Evolutionary conservation across 2,113 vertebrate species (phyloP).

Genomic region (Phoenicopterus ruber): DNA sequence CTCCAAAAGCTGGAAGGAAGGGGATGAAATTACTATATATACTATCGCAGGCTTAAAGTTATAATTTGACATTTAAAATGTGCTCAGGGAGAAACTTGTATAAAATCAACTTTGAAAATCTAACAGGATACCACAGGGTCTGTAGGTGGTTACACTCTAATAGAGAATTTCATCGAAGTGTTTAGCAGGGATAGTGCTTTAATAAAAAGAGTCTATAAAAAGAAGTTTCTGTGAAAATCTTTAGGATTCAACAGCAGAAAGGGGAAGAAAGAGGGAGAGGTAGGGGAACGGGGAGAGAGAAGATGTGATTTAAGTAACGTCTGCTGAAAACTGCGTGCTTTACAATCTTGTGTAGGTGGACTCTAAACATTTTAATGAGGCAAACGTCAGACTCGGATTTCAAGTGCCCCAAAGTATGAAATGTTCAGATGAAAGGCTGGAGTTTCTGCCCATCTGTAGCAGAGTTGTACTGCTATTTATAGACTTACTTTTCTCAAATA

Average conservation of each 20-base stretch:
- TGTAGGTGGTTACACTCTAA: constrained; percentile 47
- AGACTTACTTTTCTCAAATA: constrained; percentile 17
- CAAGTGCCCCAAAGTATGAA: constrained; percentile 36
- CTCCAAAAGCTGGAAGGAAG: constrained; percentile 39
- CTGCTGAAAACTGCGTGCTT: constrained; percentile 34
- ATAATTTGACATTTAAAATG: constrained; percentile 53
- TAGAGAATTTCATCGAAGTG: constrained; percentile 14
- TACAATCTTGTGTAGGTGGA: constrained; percentile 55
- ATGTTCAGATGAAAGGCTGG: constrained; percentile 23
- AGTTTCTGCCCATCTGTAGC: constrained; percentile 43
- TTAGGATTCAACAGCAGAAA: constrained; percentile 22
- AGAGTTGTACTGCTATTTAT: constrained; percentile 26
- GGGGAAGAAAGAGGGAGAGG: background rate
- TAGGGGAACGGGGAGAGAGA: background rate
- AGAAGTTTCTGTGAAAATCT: constrained; percentile 32
- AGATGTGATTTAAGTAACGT: background rate
- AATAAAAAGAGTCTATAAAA: constrained; percentile 56
- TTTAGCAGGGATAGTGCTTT: constrained; percentile 22
- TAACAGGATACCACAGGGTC: constrained; percentile 32
- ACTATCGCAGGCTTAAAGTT: constrained; percentile 31
- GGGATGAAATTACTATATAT: constrained; percentile 38
- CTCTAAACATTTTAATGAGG: constrained; percentile 55
- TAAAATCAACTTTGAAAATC: constrained; percentile 30
- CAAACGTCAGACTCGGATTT: constrained; percentile 29
- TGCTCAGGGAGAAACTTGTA: constrained; percentile 8